A percentile compares a stretch with the other conserved stretches of the same genome.
Evolutionary conservation across 2,113 vertebrate genomes (phyloP).

Genomic region (Perognathus longimembris): DNA sequence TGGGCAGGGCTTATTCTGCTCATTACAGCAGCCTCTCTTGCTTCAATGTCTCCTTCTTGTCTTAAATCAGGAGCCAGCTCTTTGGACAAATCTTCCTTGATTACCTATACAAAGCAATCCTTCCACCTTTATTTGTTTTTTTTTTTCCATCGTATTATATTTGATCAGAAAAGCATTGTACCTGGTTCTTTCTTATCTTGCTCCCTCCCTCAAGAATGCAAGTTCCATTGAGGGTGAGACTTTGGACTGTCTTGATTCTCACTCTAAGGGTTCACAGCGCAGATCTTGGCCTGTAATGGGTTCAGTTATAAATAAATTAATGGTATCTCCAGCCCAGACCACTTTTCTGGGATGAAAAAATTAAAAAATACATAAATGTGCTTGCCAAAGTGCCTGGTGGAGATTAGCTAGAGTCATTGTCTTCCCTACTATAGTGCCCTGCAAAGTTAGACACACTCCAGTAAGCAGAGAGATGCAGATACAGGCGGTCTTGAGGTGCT

Average conservation of each 20-base stretch:
- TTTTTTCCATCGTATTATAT: background rate
- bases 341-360: constrained; percentile 15
- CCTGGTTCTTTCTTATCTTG: background rate
- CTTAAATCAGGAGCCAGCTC: background rate
- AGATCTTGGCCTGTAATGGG: background rate
- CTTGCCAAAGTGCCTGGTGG: background rate
- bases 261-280: background rate
- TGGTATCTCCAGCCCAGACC: background rate
- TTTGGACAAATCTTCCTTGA: background rate
- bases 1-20: background rate
- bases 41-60: background rate
- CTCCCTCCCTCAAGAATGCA: background rate
- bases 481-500: background rate
- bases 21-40: background rate
- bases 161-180: background rate
- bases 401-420: background rate
- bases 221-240: background rate
- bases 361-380: background rate
- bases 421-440: accelerated
- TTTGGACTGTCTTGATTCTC: background rate
- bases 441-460: background rate
- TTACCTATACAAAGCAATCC: background rate
- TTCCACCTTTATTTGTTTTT: background rate
- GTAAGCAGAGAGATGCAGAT: background rate
- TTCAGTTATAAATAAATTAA: background rate